Evolutionary conservation across 2,113 vertebrate genomes (phyloP), one percentile per base, ranked within the genome.

Genomic region (Phaetusa simplex): DNA sequence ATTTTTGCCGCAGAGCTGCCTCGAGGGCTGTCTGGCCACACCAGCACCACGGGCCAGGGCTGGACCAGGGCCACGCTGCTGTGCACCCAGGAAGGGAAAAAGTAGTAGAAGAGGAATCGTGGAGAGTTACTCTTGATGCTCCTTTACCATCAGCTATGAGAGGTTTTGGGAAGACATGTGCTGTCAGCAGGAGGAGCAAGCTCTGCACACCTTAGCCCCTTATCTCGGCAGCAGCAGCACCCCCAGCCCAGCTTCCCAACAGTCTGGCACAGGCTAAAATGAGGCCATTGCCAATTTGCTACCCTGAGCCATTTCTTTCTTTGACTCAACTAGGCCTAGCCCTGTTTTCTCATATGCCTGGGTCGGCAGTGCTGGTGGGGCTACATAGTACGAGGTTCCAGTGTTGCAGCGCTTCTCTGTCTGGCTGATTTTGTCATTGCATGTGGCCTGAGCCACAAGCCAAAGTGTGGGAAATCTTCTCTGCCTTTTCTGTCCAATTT

Each of bases 311-410:
- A 15, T 80, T 82, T 87, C 5, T 23, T 69, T 56, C 70, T 85
- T 86, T 59, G 47, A 6, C 17, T 36, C 72, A 21, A 43, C 26
- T 52, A 14, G 34, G 43, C 42, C 24, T 87, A 76, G 15, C 22
- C 3, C 2, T 49, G 12, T 55, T 67, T 88, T 52, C 49, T 69
- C 36, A 36, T 9, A 36, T 0, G 4, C 9, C n/a, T 0, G 0
- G 6, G 2, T 23, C 23, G 6, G 24, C 0, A 0, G 11, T 56
- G 49, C 29, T 56, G 30, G 5, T 14, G 18, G 5, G 90, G 49
- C 40, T 72, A 0, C 9, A 11, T 17, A 76, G 8, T 23, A 21
- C 3, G 12, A 7, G 4, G 11, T 45, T 80, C 53, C 36, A 77
- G 36, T 42, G 14, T 1, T 78, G 47, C 38, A 79, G 50, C 0